phyloP scores from a whole-genome alignment of 1,140 invertebrate genomes.

The Heliconius hewitsoni region DNA sequence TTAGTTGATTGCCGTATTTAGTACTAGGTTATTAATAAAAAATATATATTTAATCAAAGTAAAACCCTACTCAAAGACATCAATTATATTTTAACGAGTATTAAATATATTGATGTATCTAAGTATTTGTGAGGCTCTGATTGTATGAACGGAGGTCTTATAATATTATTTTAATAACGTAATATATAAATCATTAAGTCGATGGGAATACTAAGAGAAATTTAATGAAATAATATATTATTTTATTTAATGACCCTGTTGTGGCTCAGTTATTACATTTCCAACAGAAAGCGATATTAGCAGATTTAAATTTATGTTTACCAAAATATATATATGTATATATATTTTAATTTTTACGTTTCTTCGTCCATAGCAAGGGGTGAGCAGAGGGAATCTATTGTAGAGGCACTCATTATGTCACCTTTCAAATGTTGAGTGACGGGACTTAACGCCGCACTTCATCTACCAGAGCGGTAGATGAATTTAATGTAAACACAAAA shows the following conservation, averaged over 20 bases:
- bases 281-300: neutral
- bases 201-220: neutral
- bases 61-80: neutral
- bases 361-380: no score
- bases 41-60: neutral
- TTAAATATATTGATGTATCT: neutral
- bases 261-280: neutral
- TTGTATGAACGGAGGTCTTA: neutral
- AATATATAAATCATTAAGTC: neutral
- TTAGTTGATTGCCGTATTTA: neutral
- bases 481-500: no score
- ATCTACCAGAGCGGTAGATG: no score
- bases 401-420: no score
- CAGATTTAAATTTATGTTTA: neutral
- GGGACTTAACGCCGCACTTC: no score
- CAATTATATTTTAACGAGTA: neutral
- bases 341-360: no score
- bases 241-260: neutral
- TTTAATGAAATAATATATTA: neutral
- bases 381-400: no score
- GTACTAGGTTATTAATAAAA: neutral
- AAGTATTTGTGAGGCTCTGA: no score
- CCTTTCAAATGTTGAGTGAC: no score
- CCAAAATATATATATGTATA: no score
- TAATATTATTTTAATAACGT: conserved; percentile 7